Base-by-base conservation (phyloP, 2,888 invertebrate species). In the Eupithecia pulchellata region DNA sequence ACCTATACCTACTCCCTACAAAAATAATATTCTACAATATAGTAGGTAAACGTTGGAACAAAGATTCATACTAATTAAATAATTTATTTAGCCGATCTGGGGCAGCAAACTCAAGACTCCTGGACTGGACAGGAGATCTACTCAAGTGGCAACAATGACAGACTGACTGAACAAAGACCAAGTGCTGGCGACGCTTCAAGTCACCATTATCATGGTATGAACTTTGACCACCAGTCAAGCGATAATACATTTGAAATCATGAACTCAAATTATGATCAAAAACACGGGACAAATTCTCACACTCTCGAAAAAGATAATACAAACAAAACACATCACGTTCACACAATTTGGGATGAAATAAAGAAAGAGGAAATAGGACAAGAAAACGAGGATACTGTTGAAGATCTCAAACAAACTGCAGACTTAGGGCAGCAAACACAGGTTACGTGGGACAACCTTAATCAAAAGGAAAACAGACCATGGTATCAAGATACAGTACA, bases 41-140 rank as follows among this genome's bases (percentile, higher is more conserved):
- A 20, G 11, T 25, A 32, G 6, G 4, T 6, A 47, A 47, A 6
- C 20, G 20, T 20, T 39, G 20, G 3, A 11, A 20, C 52, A 25
- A 52, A 60, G n/a, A 4, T 52, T 52, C 17, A n/a, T 32, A 65
- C 36, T 68, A 65, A 71, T 77, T 72, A 73, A 71, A 32, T 64
- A 78, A 81, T 72, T 78, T 71, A 81, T 81, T 76, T 74, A 83
- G 84, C 81, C 71, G 75, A 75, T 72, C 69, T 72, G 68, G 81
- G 72, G 70, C 79, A 77, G 68, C 75, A 77, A 69, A 73, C 72
- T 68, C 82, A 81, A 79, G 77, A 76, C 64, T 71, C 66, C 32
- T 73, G 75, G 76, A 69, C 47, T 32, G 71, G 72, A 42, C 55
- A 74, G 61, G 77, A 75, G 8, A 74, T 68, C 17, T 42, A 72